These are phyloP conservation scores for Sarcophaga bullata DNA, from an alignment of 1,140 invertebrate species.

Conservation along the genomic window DNA sequence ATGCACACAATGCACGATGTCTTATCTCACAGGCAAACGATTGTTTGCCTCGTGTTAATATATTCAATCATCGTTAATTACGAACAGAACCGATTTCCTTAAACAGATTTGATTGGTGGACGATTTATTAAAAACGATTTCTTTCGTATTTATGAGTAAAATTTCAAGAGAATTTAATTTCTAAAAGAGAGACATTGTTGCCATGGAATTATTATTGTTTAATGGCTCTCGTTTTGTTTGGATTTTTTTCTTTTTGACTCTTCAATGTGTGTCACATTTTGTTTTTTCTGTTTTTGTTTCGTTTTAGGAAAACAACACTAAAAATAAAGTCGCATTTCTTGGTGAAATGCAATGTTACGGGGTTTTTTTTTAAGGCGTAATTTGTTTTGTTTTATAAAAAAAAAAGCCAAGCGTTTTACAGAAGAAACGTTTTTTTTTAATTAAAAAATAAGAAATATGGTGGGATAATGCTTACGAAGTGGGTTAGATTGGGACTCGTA, in stretches of 20 bases:
- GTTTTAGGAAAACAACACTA: background rate
- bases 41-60: background rate
- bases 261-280: background rate
- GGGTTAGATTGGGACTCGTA: too few relatives aligned
- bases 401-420: too few relatives aligned
- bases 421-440: too few relatives aligned
- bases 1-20: too few relatives aligned
- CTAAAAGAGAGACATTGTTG: too few relatives aligned
- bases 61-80: background rate
- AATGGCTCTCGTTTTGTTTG: background rate
- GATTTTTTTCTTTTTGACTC: background rate
- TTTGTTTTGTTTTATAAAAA: too few relatives aligned
- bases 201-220: background rate
- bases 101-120: background rate
- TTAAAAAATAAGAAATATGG: too few relatives aligned
- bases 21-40: background rate
- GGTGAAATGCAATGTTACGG: background rate
- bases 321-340: slow-evolving; percentile 6
- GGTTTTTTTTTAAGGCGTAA: background rate
- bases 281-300: background rate
- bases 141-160: background rate
- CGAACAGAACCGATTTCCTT: background rate
- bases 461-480: too few relatives aligned
- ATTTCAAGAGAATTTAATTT: background rate
- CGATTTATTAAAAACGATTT: background rate